Evolutionary conservation across 2,797 vertebrate species (phyloP).

Genomic region (Taeniopygia guttata): DNA sequence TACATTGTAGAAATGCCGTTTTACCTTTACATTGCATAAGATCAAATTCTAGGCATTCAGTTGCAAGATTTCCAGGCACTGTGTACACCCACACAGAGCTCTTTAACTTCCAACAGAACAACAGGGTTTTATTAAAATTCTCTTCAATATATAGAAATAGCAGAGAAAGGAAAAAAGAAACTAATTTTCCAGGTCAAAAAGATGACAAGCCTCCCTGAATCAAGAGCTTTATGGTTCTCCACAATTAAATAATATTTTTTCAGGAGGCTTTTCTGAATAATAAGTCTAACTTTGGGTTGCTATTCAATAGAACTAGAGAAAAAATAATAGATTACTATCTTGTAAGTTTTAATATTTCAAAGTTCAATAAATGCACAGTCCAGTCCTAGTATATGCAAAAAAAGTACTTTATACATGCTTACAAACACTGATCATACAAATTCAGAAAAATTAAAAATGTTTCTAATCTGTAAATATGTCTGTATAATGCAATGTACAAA

Average conservation of each 20-base stretch:
- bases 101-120: background rate
- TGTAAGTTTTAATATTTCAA: background rate
- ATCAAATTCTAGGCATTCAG: background rate
- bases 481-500: background rate
- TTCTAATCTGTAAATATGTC: background rate
- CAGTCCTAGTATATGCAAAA: background rate
- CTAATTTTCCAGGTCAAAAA: background rate
- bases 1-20: background rate
- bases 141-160: background rate
- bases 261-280: background rate
- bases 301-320: background rate
- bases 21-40: background rate
- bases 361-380: background rate
- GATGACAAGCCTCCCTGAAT: background rate
- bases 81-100: constrained; percentile 9
- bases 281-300: background rate
- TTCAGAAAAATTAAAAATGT: background rate
- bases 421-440: background rate
- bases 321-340: background rate
- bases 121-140: constrained; percentile 18
- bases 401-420: background rate
- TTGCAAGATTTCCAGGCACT: background rate
- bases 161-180: background rate
- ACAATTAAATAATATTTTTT: background rate
- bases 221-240: background rate